phyloP scores from a whole-genome alignment of 2,113 vertebrate genomes.

The Colistium nudipinnis region DNA sequence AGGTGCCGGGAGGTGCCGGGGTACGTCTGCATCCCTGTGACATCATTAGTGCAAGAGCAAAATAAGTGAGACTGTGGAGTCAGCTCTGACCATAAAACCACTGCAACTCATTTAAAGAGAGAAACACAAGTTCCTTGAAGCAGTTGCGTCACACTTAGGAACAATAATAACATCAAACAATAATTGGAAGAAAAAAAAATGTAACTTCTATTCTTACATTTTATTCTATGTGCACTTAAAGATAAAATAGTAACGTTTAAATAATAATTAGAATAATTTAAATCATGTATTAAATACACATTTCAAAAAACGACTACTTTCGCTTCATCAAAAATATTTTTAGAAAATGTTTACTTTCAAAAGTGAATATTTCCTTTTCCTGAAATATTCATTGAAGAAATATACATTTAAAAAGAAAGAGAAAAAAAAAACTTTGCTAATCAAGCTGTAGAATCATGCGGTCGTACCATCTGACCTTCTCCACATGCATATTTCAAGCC shows the following conservation, averaged over 20 bases:
- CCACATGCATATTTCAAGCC: background rate
- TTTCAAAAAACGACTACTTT: too few relatives aligned
- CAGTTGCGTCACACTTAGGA: too few relatives aligned
- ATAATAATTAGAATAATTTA: too few relatives aligned
- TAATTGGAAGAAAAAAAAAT: background rate
- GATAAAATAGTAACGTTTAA: background rate
- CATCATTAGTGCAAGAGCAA: background rate
- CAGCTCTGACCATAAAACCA: background rate
- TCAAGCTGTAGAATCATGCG: background rate
- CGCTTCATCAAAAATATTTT: too few relatives aligned
- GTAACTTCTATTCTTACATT: background rate
- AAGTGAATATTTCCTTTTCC: too few relatives aligned
- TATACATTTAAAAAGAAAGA: too few relatives aligned
- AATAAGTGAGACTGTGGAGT: slow-evolving; percentile 6
- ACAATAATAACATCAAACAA: too few relatives aligned
- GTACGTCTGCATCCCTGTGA: slow-evolving; percentile 86
- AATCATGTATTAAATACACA: too few relatives aligned
- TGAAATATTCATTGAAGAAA: too few relatives aligned
- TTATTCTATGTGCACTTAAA: background rate
- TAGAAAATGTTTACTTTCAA: too few relatives aligned
- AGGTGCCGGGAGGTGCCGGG: slow-evolving; percentile 85
- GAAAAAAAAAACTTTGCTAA: background rate
- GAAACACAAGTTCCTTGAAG: background rate
- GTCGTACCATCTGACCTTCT: background rate
- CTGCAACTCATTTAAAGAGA: background rate